phyloP scores from a whole-genome alignment of 2,797 vertebrate species.

The Coregonus suidteri region DNA sequence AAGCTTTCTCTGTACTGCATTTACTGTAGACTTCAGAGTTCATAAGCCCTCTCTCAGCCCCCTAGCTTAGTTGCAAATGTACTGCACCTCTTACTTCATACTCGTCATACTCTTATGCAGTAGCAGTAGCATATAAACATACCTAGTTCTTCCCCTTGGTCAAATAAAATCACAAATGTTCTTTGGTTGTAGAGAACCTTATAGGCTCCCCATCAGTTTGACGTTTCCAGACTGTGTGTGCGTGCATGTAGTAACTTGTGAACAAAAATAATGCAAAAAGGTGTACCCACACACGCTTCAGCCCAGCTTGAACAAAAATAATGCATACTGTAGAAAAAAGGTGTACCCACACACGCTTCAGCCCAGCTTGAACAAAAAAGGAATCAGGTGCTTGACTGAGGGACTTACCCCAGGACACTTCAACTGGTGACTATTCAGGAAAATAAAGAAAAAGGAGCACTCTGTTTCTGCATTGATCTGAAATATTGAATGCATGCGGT shows the following conservation, averaged over 20 bases:
- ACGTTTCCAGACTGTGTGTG: background rate
- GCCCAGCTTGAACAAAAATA: background rate
- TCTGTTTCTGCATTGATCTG: no score
- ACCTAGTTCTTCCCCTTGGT: background rate
- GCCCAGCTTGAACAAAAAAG: no score
- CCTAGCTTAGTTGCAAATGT: background rate
- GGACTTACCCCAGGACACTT: no score
- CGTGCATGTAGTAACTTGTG: background rate
- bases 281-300: no score
- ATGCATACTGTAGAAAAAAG: background rate
- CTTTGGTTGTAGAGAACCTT: background rate
- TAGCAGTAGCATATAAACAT: background rate
- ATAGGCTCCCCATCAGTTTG: background rate
- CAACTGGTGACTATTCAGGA: no score
- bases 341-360: no score
- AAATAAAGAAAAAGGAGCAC: no score
- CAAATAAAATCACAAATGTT: background rate
- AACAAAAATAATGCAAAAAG: background rate
- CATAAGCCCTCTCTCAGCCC: background rate
- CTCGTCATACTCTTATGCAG: background rate
- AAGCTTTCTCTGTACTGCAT: background rate
- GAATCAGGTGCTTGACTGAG: no score
- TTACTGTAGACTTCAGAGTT: background rate
- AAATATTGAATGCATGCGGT: background rate
- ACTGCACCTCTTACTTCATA: background rate